Conservation (phyloP, 2,113 vertebrate species). For the Hippocampus mohnikei region DNA sequence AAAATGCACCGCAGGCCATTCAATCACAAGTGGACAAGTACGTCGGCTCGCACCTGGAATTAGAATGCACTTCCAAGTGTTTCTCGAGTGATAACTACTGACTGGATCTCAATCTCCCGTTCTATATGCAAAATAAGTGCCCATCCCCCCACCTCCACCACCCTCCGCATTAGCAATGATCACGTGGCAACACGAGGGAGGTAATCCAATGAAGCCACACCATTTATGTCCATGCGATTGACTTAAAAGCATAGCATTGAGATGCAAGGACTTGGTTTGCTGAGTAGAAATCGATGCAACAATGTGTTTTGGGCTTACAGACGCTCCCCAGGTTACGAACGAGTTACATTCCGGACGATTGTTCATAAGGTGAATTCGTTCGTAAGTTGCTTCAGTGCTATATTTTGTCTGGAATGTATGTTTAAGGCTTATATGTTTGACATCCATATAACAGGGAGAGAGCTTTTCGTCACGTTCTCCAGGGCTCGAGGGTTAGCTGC, state of each 20-base stretch:
- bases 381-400: too few species aligned
- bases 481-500: too few species aligned
- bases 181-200: not conserved
- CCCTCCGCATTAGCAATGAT: not conserved
- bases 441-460: too few species aligned
- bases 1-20: not conserved
- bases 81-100: not conserved
- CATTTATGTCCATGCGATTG: not conserved
- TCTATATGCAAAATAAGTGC: conserved; percentile 1
- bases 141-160: not conserved
- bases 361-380: too few species aligned
- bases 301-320: not conserved
- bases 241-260: not conserved
- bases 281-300: not conserved
- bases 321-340: too few species aligned
- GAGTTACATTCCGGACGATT: too few species aligned
- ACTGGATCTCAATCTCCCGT: not conserved
- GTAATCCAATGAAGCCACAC: not conserved
- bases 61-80: not conserved
- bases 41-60: not conserved
- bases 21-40: not conserved
- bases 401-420: too few species aligned
- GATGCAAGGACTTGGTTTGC: not conserved
- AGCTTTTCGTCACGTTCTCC: too few species aligned
- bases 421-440: too few species aligned